Conservation (phyloP, 30 jellyfish, hydroid and myxozoan species). For the Aurelia coerulea region DNA sequence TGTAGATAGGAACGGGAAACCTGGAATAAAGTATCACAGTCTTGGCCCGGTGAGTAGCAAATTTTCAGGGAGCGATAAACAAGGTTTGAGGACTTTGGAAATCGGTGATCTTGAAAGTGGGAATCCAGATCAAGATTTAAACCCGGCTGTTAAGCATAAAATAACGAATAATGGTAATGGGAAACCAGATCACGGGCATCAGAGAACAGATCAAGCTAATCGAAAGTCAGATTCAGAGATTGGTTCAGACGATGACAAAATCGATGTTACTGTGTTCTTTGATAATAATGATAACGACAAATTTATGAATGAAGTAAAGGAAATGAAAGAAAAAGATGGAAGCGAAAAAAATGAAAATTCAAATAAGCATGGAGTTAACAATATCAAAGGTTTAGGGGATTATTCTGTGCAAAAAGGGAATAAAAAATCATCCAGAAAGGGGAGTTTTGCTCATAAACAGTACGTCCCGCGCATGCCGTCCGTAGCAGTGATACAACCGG, state of each 20-base stretch:
- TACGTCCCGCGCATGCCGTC: slow-evolving; percentile 9
- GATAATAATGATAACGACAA: slow-evolving; percentile 48
- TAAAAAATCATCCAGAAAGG: slow-evolving; percentile 6
- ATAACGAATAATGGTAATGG: not conserved
- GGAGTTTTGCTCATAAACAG: not conserved
- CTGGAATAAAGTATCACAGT: slow-evolving; percentile 15
- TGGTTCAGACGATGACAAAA: slow-evolving; percentile 45
- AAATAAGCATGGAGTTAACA: not conserved
- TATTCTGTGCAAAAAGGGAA: not conserved
- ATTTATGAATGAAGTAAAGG: slow-evolving; percentile 32
- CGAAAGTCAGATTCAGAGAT: slow-evolving; percentile 22
- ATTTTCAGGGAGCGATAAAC: slow-evolving; percentile 12
- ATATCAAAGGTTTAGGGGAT: not conserved
- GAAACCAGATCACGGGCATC: not conserved
- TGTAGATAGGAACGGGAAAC: not conserved
- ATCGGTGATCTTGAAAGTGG: not conserved
- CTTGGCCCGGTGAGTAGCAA: slow-evolving; percentile 23
- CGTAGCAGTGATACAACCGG: slow-evolving; percentile 21
- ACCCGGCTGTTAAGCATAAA: not conserved
- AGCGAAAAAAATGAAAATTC: slow-evolving; percentile 4
- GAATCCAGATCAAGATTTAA: not conserved
- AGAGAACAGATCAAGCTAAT: not conserved
- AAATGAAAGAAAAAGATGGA: slow-evolving; percentile 3
- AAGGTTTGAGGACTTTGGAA: not conserved
- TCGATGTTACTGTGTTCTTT: slow-evolving; percentile 77